phyloP scores from a whole-genome alignment of 2,797 vertebrate genomes.

The Carapus acus region DNA sequence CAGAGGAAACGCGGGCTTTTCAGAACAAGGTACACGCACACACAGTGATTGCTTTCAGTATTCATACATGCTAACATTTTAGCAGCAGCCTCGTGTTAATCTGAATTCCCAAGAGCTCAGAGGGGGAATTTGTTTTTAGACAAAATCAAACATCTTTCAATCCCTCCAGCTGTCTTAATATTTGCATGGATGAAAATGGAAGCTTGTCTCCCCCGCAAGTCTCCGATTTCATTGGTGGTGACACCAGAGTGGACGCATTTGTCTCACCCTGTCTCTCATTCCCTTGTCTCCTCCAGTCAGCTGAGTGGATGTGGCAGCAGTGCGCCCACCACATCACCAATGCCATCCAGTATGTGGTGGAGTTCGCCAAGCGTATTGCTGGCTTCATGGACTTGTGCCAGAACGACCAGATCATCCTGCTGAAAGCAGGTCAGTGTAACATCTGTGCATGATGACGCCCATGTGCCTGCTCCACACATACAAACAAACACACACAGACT shows the following conservation, averaged over 20 bases:
- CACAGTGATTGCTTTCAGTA: background rate
- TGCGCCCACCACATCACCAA: conserved; percentile 87
- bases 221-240: background rate
- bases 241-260: background rate
- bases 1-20: conserved; percentile 79
- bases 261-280: background rate
- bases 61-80: background rate
- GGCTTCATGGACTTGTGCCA: conserved; percentile 95
- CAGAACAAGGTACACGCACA: conserved; percentile 78
- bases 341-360: conserved; percentile 90
- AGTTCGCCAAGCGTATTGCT: conserved; percentile 87
- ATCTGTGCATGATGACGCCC: no score
- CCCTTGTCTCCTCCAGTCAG: conserved; percentile 67
- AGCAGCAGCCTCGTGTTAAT: no score
- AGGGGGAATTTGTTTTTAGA: no score
- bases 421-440: conserved; percentile 85
- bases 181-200: no score
- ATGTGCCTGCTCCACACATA: conserved; percentile 1
- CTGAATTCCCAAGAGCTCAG: no score
- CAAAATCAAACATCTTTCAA: no score
- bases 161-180: no score
- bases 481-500: conserved; percentile 26
- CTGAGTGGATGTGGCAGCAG: conserved; percentile 91
- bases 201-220: no score
- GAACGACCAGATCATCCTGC: conserved; percentile 91